Percentiles rank a stretch among this genome's conserved stretches.
phyloP scores from a whole-genome alignment of 2,888 invertebrate genomes.

The Dendrolimus pini region DNA sequence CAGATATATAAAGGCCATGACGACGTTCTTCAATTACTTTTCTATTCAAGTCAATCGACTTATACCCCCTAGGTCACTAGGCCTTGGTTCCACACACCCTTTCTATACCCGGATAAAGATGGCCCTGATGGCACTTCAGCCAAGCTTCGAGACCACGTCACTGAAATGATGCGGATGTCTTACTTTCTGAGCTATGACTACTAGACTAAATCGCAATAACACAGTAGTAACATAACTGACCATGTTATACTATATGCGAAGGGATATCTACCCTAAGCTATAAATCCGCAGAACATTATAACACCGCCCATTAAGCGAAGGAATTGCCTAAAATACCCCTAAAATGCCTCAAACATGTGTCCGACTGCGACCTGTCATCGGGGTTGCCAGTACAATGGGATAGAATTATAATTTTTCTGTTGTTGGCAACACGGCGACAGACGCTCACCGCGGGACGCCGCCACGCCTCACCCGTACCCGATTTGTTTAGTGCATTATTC shows the following conservation, averaged over 20 bases:
- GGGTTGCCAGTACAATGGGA: constrained; percentile 64
- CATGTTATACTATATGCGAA: neutral
- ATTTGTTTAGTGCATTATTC: constrained; percentile 66
- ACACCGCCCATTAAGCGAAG: constrained; percentile 66
- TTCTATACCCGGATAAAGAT: no score
- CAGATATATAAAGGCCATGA: no score
- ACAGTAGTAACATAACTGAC: neutral
- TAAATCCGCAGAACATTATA: constrained; percentile 70
- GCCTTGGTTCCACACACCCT: no score
- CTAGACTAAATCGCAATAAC: no score
- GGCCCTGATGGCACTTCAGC: no score
- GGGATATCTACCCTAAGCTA: constrained; percentile 16
- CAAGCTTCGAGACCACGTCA: no score
- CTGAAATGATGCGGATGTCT: neutral
- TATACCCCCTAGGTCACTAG: no score
- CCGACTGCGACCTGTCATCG: constrained; percentile 72
- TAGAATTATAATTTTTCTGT: constrained; percentile 65
- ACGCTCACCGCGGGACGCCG: constrained; percentile 65
- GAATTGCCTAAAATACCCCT: constrained; percentile 48
- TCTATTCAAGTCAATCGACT: no score
- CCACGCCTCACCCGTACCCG: constrained; percentile 65
- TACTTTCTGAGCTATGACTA: neutral
- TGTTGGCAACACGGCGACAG: constrained; percentile 71
- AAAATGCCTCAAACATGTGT: constrained; percentile 74
- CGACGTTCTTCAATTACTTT: no score